A percentile compares a stretch with the other conserved stretches of the same genome.
phyloP scores from a whole-genome alignment of 2,888 invertebrate genomes.

The Ophion slaviceki region DNA sequence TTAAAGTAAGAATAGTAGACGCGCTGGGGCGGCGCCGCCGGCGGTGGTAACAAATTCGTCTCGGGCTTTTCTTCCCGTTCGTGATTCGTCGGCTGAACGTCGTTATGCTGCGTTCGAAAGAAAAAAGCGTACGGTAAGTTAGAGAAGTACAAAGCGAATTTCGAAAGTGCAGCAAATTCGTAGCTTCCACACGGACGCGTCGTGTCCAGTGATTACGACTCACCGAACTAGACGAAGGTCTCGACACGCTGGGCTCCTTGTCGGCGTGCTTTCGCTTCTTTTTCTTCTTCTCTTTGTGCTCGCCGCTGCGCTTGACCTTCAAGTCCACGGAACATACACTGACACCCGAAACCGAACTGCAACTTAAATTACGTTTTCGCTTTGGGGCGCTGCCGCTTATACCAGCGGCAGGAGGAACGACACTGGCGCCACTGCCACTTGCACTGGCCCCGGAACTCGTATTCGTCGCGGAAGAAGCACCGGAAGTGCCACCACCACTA shows the following conservation, averaged over 20 bases:
- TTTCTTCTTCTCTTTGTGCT: constrained; percentile 80
- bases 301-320: constrained; percentile 76
- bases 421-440: constrained; percentile 65
- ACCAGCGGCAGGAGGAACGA: constrained; percentile 66
- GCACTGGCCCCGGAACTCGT: constrained; percentile 60
- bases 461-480: constrained; percentile 57
- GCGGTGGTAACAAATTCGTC: constrained; percentile 77
- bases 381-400: constrained; percentile 72
- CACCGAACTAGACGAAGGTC: constrained; percentile 79
- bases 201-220: constrained; percentile 30
- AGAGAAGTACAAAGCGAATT: not conserved
- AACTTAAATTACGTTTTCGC: constrained; percentile 79
- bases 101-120: constrained; percentile 80
- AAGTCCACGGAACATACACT: constrained; percentile 78
- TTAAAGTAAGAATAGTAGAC: constrained; percentile 91
- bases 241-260: constrained; percentile 71
- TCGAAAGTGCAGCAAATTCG: not conserved
- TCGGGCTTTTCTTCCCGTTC: constrained; percentile 86
- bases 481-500: constrained; percentile 31
- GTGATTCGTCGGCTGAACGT: constrained; percentile 87
- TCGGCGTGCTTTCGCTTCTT: constrained; percentile 78
- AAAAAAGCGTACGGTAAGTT: not conserved
- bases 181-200: not conserved
- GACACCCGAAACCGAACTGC: constrained; percentile 78
- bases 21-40: constrained; percentile 81